Evolutionary conservation across 2,797 vertebrate genomes (phyloP), one percentile per base, ranked within the genome.

Genomic region (Myiotriccus ornatus): DNA sequence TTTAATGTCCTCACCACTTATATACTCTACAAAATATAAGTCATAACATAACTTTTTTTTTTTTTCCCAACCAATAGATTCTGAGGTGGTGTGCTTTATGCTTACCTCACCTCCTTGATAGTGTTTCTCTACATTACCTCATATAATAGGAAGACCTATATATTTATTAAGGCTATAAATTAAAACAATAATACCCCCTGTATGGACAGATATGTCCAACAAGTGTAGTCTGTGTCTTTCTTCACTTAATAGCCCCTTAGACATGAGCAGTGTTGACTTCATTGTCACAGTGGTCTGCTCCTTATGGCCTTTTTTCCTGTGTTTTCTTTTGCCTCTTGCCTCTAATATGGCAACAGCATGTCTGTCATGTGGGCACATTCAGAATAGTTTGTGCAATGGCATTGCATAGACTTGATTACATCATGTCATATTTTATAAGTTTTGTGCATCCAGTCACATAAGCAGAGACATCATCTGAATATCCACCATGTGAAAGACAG

Each of bases 151-250:
- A 80, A 49, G 5, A 22, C 14, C 5, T 16, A 24, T 25, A 6
- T 57, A 37, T 53, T 81, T 71, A 20, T 22, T 76, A 56, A 79
- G 10, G 4, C 7, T 73, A 28, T 52, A 41, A 83, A 44, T 2
- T 12, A 82, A 59, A 82, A 4, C 20, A 60, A 0, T n/a, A 50
- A 39, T 27, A 27, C 3, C 1, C 3, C 1, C 6, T 41, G 2
- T 50, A 30, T 8, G 14, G 35, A 59, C 12, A 59, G 74, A 15
- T 13, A 37, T 30, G 7, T 60, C 27, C 41, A 64, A 41, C 10
- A 68, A 28, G 1, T 64, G 10, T 9, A 71, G 4, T 35, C 19
- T 57, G 3, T n/a, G 20, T 11, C 34, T 17, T 23, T 65, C n/a
- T 55, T 60, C 15, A 74, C 18, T 44, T 27, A 44, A 14, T 14